Evolutionary conservation across 35 echinoderm and acorn worm genomes (phyloP), one percentile per base, ranked within the genome.

Genomic region (Ophioderma brevispina): DNA sequence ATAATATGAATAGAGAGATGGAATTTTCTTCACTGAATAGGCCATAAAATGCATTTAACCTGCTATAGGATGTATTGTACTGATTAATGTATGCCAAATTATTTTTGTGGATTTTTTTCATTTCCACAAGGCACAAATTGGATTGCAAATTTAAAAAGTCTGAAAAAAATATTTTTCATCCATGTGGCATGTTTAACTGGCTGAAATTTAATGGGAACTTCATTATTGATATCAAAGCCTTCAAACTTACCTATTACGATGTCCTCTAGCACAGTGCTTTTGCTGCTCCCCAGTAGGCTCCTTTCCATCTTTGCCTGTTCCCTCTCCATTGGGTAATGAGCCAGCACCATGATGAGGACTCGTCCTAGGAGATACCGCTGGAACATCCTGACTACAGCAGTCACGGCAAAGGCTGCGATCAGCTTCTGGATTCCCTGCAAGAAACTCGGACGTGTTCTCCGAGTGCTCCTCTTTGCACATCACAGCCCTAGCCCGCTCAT

Each of bases 371-470:
- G 85, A 76, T 75, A 78, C 31, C 19, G 76, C 64, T 25, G 90
- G 38, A 85, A 76, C 92, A 31, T 98, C 94, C 82, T 94, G 92
- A 32, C 90, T 94, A 42, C 95, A 97, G 89, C 95, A 97, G 40
- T 97, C 95, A 3, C 95, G 78, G 56, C 95, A 97, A 23, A 97
- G 81, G 83, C 78, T 94, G 4, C 89, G 89, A 80, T 97, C 95
- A n/a, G 87, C 95, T 55, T 97, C 92, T 28, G 95, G 96, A 85
- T 98, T 98, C 28, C 92, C 90, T 42, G 86, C 80, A 10, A 98
- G 43, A 52, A 94, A 94, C 38, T 94, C 92, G 0, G 86, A 82
- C 8, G 89, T 80, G 13, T 91, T 70, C 89, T 85, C 91, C 30
- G 38, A 88, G 10, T 52, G 37, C 32, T 92, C 90, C 19, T 93